These are phyloP conservation scores for Melanotaenia duboulayi DNA, from an alignment of 2,113 vertebrate species.

Conservation along the genomic window DNA sequence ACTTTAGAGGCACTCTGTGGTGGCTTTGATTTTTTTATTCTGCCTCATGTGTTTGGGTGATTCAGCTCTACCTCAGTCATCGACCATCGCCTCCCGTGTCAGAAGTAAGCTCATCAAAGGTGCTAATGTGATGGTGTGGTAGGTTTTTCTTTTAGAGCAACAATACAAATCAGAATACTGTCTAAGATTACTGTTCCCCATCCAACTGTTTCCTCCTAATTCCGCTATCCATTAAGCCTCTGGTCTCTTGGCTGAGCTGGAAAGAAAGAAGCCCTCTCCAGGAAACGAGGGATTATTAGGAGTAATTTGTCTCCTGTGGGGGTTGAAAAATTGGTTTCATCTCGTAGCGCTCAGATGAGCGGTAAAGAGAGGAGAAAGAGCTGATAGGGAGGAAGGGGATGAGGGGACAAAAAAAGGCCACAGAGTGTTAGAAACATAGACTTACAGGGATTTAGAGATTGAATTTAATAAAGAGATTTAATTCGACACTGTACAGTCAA, in stretches of 20 bases:
- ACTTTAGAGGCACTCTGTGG: conserved; percentile 18
- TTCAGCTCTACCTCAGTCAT: conserved; percentile 42
- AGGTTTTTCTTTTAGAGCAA: conserved; percentile 25
- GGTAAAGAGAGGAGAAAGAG: conserved; percentile 16
- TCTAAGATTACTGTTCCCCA: conserved; percentile 44
- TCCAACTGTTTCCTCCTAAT: conserved; percentile 55
- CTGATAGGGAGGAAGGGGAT: background rate
- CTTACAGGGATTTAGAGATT: conserved; percentile 14
- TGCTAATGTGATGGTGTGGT: conserved; percentile 6
- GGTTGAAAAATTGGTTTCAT: conserved; percentile 73
- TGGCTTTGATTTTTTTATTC: conserved; percentile 37
- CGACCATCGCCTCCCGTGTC: conserved; percentile 36
- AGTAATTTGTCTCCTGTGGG: conserved; percentile 68
- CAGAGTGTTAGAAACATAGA: conserved; percentile 12
- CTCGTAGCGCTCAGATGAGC: conserved; percentile 49
- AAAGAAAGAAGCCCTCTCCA: conserved; percentile 68
- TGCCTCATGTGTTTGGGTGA: conserved; percentile 42
- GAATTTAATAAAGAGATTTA: background rate
- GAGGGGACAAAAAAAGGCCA: background rate
- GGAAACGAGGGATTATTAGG: conserved; percentile 75
- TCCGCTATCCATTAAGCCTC: conserved; percentile 66
- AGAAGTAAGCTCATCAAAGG: conserved; percentile 49
- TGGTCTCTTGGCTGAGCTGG: conserved; percentile 46
- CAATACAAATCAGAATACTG: conserved; percentile 47
- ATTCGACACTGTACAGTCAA: background rate